Evolutionary conservation across 2,113 vertebrate genomes (phyloP), one percentile per base, ranked within the genome.

Genomic region (Prinia subflava): DNA sequence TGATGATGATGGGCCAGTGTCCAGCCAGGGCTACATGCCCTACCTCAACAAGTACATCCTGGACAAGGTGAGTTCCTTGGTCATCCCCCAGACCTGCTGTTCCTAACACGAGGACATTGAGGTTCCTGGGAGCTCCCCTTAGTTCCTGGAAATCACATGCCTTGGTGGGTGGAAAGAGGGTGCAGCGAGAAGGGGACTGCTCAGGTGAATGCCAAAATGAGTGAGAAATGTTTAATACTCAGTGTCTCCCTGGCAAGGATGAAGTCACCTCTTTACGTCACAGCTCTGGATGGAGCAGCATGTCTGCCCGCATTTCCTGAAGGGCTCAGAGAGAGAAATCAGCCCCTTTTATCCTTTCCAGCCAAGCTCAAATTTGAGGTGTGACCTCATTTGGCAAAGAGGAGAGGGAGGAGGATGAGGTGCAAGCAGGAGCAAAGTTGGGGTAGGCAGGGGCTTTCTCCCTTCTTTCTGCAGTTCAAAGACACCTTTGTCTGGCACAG

Each of bases 11-110:
- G 99, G 99, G 15, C 99, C 99, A 0, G 99, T 99, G 67, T 99
- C 99, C 96, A 99, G 99, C 98, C 99, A 99, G 96, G 99, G 99
- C 17, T 99, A 99, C 89, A 99, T 99, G 99, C 99, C 99, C 18
- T 99, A 99, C 96, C 97, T 98, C 96, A 98, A 98, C 95, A 98
- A 98, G 82, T 98, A 98, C 95, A 98, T 98, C 96, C 95, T 98
- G 87, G 98, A 98, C 65, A 98, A 98, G 98, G 98, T 98, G 84
- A 92, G 96, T 7, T n/a, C 88, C n/a, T 47, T 6, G 30, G 23
- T 12, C 42, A 3, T 35, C 59, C 60, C 44, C 33, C 8, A 19
- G 3, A 33, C 15, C 57, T 59, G 60, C 47, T 25, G 1, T 4
- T 3, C 59, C 69, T 55, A 6, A 0, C 0, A 0, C n/a, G 56